Conservation (phyloP, 2,113 vertebrate species). For the Aldabrachelys gigantea region DNA sequence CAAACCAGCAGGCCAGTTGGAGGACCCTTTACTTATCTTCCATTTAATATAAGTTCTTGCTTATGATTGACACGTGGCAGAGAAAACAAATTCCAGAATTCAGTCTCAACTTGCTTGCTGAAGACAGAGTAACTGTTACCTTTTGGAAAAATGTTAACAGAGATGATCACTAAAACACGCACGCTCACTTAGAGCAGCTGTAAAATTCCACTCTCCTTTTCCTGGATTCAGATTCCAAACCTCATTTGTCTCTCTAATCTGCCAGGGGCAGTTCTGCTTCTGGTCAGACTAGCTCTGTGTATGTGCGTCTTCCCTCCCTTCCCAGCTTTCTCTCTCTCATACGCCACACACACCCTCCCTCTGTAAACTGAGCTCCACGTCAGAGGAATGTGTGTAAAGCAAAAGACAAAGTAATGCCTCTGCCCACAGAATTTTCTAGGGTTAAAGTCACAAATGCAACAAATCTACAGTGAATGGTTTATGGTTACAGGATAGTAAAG, state of each 20-base stretch:
- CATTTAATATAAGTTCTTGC: conserved; percentile 36
- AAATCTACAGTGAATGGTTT: conserved; percentile 6
- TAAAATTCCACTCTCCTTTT: conserved; percentile 84
- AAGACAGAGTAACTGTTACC: conserved; percentile 46
- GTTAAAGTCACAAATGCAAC: conserved; percentile 58
- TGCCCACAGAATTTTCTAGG: conserved; percentile 38
- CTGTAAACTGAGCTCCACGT: conserved; percentile 76
- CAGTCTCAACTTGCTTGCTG: conserved; percentile 41
- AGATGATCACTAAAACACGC: conserved; percentile 62
- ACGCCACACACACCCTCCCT: conserved; percentile 21
- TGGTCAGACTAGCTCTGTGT: conserved; percentile 74
- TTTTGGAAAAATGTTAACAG: conserved; percentile 66
- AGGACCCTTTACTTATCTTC: conserved; percentile 48
- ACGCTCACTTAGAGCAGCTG: conserved; percentile 65
- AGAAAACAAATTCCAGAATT: conserved; percentile 29
- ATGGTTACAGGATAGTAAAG: conserved; percentile 37
- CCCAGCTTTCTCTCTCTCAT: conserved; percentile 40
- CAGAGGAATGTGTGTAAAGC: conserved; percentile 81
- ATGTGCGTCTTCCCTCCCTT: conserved; percentile 28
- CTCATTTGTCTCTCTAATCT: conserved; percentile 66
- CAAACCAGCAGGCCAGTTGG: conserved; percentile 1
- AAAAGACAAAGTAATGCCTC: conserved; percentile 72
- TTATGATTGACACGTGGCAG: background rate
- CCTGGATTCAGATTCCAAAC: conserved; percentile 63
- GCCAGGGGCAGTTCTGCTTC: conserved; percentile 74